Conservation (phyloP, 2,797 vertebrate species). For the Chaetodon trifasciatus region DNA sequence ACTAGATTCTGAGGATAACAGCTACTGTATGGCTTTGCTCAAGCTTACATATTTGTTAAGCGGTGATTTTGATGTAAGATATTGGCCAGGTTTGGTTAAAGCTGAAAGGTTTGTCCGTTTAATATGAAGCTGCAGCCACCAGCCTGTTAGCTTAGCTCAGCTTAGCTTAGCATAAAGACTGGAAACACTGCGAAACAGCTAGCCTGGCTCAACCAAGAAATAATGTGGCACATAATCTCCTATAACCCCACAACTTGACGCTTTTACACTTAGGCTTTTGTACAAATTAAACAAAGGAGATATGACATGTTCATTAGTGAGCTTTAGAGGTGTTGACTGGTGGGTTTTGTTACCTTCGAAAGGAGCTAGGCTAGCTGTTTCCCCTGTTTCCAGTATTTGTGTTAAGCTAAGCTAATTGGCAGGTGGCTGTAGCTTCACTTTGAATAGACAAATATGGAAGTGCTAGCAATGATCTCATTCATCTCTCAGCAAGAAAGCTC, state of each 20-base stretch:
- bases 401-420: neutral
- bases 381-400: neutral
- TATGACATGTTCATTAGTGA: neutral
- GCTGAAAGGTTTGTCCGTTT: neutral
- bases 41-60: neutral
- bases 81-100: neutral
- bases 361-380: neutral
- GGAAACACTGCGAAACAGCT: too few relatives aligned
- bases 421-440: neutral
- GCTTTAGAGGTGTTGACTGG: neutral
- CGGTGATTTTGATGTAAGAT: neutral
- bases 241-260: neutral
- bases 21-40: neutral
- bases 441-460: too few relatives aligned
- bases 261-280: neutral
- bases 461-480: too few relatives aligned
- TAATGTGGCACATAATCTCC: neutral
- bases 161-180: neutral
- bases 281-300: neutral
- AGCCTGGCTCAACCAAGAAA: neutral
- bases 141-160: neutral
- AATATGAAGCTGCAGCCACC: neutral
- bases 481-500: neutral
- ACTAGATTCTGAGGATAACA: neutral
- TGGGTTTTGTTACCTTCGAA: neutral